Percentiles rank a stretch among this genome's conserved stretches.
These are phyloP conservation scores for Pediacus dermestoides DNA, from an alignment of 2,888 invertebrate species.

Conservation along the genomic window DNA sequence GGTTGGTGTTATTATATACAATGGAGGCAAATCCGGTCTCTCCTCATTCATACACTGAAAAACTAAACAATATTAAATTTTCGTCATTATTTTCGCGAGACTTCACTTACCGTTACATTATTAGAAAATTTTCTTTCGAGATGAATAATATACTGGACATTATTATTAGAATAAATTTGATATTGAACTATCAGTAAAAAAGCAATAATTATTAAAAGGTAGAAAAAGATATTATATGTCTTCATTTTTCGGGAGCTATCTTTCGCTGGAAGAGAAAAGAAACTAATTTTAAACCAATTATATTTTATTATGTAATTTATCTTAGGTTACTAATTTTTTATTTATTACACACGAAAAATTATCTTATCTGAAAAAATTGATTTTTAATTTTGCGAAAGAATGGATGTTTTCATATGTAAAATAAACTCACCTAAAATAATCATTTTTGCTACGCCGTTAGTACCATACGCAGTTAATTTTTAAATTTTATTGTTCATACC, in stretches of 20 bases:
- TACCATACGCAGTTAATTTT: no score
- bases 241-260: constrained; percentile 50
- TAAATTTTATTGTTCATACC: no score
- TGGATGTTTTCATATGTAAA: no score
- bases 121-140: constrained; percentile 25
- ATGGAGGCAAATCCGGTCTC: constrained; percentile 47
- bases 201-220: constrained; percentile 60
- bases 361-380: no score
- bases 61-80: constrained; percentile 2
- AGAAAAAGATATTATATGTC: constrained; percentile 62
- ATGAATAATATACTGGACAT: constrained; percentile 18
- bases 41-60: constrained; percentile 15
- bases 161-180: constrained; percentile 52
- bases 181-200: constrained; percentile 65
- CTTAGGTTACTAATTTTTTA: no score
- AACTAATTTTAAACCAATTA: constrained; percentile 1
- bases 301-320: no score
- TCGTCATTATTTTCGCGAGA: not conserved
- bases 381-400: no score
- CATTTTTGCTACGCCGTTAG: no score
- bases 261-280: constrained; percentile 36
- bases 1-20: constrained; percentile 72
- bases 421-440: no score
- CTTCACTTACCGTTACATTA: constrained; percentile 5
- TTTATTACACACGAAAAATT: no score